A percentile compares a stretch with the other conserved stretches of the same genome.
Conservation (phyloP, 2,888 invertebrate genomes). For the Antitype chi region DNA sequence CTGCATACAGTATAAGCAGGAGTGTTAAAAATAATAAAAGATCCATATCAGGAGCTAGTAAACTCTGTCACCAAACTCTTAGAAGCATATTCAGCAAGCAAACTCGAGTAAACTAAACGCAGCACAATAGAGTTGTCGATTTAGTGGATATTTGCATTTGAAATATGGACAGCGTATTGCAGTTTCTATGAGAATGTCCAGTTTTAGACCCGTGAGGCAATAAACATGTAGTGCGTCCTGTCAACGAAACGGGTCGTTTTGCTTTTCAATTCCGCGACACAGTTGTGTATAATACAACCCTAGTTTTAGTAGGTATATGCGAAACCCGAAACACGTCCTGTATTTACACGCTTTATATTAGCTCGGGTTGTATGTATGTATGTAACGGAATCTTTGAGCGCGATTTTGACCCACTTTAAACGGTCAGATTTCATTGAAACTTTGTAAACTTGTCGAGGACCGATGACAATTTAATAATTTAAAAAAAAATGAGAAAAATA, state of each 20-base stretch:
- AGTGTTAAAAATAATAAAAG: not conserved
- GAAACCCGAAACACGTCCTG: too few species aligned
- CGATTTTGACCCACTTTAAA: too few species aligned
- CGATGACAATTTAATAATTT: too few species aligned
- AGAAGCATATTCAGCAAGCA: not conserved
- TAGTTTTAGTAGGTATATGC: too few species aligned
- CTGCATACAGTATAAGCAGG: too few species aligned
- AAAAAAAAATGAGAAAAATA: too few species aligned
- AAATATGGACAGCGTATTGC: conserved; percentile 28
- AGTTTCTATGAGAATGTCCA: not conserved
- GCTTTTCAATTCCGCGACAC: not conserved
- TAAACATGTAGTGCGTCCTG: not conserved
- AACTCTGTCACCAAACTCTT: not conserved
- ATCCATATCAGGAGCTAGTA: not conserved
- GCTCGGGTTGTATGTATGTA: too few species aligned
- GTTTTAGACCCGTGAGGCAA: not conserved
- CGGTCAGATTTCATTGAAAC: too few species aligned
- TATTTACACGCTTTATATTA: too few species aligned
- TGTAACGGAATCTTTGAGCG: too few species aligned
- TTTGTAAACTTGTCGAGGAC: too few species aligned
- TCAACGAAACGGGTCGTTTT: not conserved
- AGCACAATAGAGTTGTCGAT: not conserved
- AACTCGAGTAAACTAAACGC: not conserved
- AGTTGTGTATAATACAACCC: not conserved
- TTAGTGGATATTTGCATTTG: conserved; percentile 23